phyloP scores from a whole-genome alignment of 2,888 invertebrate genomes.

The Dioctria rufipes region DNA sequence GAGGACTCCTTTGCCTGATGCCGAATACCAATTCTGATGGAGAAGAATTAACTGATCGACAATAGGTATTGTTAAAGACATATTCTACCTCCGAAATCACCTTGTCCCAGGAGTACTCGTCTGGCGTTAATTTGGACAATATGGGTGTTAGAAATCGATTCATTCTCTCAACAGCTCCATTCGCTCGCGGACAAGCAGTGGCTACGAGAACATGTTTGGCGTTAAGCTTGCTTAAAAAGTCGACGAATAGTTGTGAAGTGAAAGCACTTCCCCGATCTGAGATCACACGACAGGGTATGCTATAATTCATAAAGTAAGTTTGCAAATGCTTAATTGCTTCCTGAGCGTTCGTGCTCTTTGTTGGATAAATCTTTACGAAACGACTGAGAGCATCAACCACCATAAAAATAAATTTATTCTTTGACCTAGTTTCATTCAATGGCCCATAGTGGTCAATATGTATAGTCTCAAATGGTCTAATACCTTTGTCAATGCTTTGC shows the following conservation, averaged over 20 bases:
- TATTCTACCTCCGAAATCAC: slow-evolving; percentile 59
- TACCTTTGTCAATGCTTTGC: neutral
- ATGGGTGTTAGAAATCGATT: slow-evolving; percentile 60
- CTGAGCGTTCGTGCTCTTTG: slow-evolving; percentile 57
- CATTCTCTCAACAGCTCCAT: slow-evolving; percentile 61
- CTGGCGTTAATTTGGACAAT: slow-evolving; percentile 55
- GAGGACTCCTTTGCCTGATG: slow-evolving; percentile 60
- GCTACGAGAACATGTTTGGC: slow-evolving; percentile 58
- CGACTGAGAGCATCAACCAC: slow-evolving; percentile 56
- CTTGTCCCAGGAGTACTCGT: too few relatives aligned
- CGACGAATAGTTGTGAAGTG: slow-evolving; percentile 59
- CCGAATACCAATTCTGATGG: slow-evolving; percentile 63
- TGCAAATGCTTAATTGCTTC: slow-evolving; percentile 62
- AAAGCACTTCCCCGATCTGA: slow-evolving; percentile 61
- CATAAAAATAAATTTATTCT: slow-evolving; percentile 52
- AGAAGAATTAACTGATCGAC: slow-evolving; percentile 60
- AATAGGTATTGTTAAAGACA: slow-evolving; percentile 62
- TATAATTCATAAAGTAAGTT: slow-evolving; percentile 60
- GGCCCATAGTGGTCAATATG: slow-evolving; percentile 58
- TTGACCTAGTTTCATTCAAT: neutral
- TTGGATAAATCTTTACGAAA: slow-evolving; percentile 55
- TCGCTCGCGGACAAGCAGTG: slow-evolving; percentile 59
- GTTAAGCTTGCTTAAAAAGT: slow-evolving; percentile 55
- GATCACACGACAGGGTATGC: slow-evolving; percentile 57
- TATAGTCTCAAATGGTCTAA: slow-evolving; percentile 60